Percentiles rank a stretch among this genome's conserved stretches.
Conservation (phyloP, 1,140 invertebrate species). For the Anastrepha ludens region DNA sequence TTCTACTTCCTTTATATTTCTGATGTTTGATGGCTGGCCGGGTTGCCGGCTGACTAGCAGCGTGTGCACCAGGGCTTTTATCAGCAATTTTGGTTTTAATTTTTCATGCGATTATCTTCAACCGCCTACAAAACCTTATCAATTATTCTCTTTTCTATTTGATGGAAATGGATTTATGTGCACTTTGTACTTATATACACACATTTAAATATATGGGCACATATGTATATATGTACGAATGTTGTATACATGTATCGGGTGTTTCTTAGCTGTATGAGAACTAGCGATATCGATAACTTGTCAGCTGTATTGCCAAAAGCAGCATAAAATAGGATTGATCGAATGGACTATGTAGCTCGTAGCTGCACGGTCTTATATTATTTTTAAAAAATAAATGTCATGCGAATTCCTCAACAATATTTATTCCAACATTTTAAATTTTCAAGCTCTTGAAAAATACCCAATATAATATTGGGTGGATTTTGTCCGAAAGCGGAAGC, state of each 20-base stretch:
- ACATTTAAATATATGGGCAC: neutral
- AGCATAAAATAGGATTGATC: too few species aligned
- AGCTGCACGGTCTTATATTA: too few species aligned
- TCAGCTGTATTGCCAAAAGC: neutral
- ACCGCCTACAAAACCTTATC: neutral
- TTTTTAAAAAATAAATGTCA: too few species aligned
- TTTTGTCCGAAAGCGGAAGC: too few species aligned
- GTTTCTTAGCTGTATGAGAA: too few species aligned
- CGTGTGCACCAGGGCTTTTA: neutral
- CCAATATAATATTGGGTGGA: too few species aligned
- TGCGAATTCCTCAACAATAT: too few species aligned
- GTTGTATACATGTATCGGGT: neutral
- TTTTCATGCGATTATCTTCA: conserved; percentile 12
- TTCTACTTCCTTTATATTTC: neutral
- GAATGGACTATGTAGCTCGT: too few species aligned
- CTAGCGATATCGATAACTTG: neutral
- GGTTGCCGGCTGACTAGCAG: neutral
- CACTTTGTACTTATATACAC: neutral
- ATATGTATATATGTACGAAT: neutral
- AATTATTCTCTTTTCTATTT: neutral
- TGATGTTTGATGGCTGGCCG: neutral
- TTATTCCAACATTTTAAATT: too few species aligned
- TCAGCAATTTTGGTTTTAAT: neutral
- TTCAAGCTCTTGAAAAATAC: too few species aligned
- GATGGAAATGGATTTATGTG: neutral